Base-by-base conservation (phyloP, 2,888 invertebrate species). In the Rhagophthalmus giganteus region DNA sequence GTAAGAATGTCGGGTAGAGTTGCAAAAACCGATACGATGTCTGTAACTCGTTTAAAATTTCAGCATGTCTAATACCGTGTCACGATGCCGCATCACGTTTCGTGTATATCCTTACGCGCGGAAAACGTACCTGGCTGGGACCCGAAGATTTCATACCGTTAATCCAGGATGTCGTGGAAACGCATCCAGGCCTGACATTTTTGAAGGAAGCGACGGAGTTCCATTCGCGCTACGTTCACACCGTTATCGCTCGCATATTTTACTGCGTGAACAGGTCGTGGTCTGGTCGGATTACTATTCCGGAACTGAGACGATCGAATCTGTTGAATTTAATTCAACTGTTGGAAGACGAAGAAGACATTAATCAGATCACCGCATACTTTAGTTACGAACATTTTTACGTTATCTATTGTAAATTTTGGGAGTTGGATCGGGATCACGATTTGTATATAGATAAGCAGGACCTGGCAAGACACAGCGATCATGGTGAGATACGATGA, bases 401-500 rank as follows among this genome's bases (percentile, higher is more conserved):
- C 79, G 99, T 99, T 54, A 97, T 99, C 74, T 99, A 99, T 76
- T 99, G 99, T 81, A 99, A 99, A 77, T 99, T 99, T 79, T 99
- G 99, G 99, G 99, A 99, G 77, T 78, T 99, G 72, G 99, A 99
- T 76, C 85, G 91, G 57, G 99, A 99, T 78, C 99, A 99, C 76
- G 98, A 99, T 78, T 80, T 99, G 63, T 90, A 90, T 69, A 97
- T 99, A 65, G 94, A 91, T 77, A 92, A 89, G 73, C 87, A 89
- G 64, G 98, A 99, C 77, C 81, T 99, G 51, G 89, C 91, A 26
- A 82, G 93, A 67, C 97, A 99, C 76, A 94, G 94, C 69, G 96
- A 98, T 76, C 94, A 95, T 73, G 94, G 94, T 94, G 75, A 79
- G 76, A 10, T 6, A n/a, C n/a, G n/a, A n/a, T n/a, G n/a, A n/a